Base-by-base conservation (phyloP, 1,140 invertebrate genomes). In the Phymastichus coffea region DNA sequence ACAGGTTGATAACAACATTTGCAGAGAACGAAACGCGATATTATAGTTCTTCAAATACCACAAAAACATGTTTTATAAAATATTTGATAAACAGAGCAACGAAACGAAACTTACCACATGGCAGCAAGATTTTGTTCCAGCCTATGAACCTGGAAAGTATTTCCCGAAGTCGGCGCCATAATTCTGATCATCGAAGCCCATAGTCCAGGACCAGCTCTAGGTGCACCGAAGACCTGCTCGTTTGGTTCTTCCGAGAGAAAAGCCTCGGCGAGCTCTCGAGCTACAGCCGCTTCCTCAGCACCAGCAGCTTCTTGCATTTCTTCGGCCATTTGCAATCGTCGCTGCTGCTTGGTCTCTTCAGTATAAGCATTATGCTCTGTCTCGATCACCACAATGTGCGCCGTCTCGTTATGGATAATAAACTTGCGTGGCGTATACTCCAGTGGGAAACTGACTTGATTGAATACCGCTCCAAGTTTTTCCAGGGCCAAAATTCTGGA, bases 331-430 rank as follows among this genome's bases (percentile, higher is more conserved):
- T 92, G 87, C 8, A 87, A 84, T 73, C 95, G 88, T 65, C 96
- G 84, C 66, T 94, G 90, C 70, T 90, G 90, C 72, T 99, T 99
- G 4, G 95, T 97, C 65, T 96, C 93, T 69, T 98, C 95, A 0
- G 97, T 99, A 66, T 99, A 99, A 0, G 97, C 91, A 77, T 99
- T 99, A 70, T 99, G 97, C 77, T 99, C 98, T 8, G 97, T 98
- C 78, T 99, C 97, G 47, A 98, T 88, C 15, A 97, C 85, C 30
- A 98, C 82, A 30, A 98, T 83, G 71, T 95, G 89, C n/a, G 90
- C 92, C n/a, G 90, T 92, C 64, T 97, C 94, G 8, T 87, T 85
- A 79, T 99, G 95, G 46, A 99, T 91, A 0, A 93, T 88, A 78
- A 99, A 98, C 67, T 95, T 94, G 25, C 97, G 83, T 0, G 97